phyloP scores from a whole-genome alignment of 2,888 invertebrate genomes.

The Calliopum simillimum region DNA sequence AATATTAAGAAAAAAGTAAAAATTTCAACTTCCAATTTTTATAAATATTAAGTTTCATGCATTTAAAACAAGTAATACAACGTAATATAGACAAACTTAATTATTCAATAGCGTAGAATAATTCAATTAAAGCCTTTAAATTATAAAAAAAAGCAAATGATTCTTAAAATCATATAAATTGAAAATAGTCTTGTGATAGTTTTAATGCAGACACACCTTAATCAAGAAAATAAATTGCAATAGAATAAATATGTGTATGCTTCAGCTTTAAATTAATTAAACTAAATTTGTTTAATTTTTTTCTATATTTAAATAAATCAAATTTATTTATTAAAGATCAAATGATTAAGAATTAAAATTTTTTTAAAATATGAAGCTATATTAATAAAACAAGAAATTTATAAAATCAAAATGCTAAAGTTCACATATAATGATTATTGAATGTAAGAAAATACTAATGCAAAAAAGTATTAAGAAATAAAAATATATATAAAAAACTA shows the following conservation, averaged over 20 bases:
- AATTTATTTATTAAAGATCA: not conserved
- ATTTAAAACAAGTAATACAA: conserved; percentile 1
- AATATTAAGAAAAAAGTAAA: not conserved
- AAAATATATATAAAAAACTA: not conserved
- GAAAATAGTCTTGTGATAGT: conserved; percentile 17
- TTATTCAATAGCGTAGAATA: not conserved
- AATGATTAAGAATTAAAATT: too few relatives aligned
- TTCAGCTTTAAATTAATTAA: not conserved
- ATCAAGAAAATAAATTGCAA: not conserved
- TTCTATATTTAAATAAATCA: not conserved
- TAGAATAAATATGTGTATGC: conserved; percentile 2
- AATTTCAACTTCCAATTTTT: conserved; percentile 5
- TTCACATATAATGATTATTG: not conserved
- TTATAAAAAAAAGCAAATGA: not conserved
- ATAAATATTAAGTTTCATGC: not conserved
- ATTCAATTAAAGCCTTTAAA: conserved; percentile 8
- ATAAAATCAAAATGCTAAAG: conserved; percentile 30
- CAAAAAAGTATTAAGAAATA: conserved; percentile 29
- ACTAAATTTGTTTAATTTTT: conserved; percentile 5
- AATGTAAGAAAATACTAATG: conserved; percentile 32
- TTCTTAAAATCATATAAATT: not conserved
- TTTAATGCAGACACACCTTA: conserved; percentile 2
- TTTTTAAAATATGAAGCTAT: not conserved
- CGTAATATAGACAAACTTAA: too few relatives aligned
- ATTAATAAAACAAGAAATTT: conserved; percentile 3